These are phyloP conservation scores for Trissolcus basalis DNA, from an alignment of 1,140 invertebrate genomes.

Conservation along the genomic window DNA sequence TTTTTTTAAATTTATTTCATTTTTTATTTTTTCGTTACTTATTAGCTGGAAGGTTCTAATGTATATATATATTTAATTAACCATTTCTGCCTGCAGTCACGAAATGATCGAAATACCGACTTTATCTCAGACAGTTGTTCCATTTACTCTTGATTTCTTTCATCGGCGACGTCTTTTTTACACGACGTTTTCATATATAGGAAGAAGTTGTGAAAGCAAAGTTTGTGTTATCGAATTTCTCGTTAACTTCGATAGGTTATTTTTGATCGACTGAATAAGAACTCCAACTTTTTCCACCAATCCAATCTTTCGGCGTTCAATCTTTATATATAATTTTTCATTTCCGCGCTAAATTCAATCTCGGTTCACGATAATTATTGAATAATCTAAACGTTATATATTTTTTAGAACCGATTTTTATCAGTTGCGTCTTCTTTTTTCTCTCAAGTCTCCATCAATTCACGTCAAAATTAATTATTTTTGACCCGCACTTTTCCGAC, in stretches of 20 bases:
- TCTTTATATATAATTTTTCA: conserved; percentile 31
- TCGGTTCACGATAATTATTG: conserved; percentile 14
- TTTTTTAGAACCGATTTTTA: no score
- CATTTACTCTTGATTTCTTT: conserved; percentile 31
- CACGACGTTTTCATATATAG: conserved; percentile 8
- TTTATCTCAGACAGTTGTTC: conserved; percentile 8
- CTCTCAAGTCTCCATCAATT: background rate
- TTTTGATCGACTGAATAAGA: conserved; percentile 44
- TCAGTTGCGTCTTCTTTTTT: no score
- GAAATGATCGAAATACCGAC: background rate
- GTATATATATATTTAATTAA: no score
- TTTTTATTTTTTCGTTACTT: no score
- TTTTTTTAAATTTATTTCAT: no score
- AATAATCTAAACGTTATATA: conserved; percentile 3
- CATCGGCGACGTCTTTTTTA: conserved; percentile 17
- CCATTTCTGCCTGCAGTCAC: no score
- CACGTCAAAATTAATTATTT: no score
- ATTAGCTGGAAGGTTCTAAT: no score
- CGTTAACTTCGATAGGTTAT: conserved; percentile 33
- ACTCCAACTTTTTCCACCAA: conserved; percentile 10
- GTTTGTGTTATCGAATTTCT: conserved; percentile 44
- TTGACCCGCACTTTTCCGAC: no score
- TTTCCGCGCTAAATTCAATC: conserved; percentile 1
- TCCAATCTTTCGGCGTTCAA: conserved; percentile 5
- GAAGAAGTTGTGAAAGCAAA: conserved; percentile 38